phyloP scores from a whole-genome alignment of 2,113 vertebrate genomes.

The Ictalurus punctatus region DNA sequence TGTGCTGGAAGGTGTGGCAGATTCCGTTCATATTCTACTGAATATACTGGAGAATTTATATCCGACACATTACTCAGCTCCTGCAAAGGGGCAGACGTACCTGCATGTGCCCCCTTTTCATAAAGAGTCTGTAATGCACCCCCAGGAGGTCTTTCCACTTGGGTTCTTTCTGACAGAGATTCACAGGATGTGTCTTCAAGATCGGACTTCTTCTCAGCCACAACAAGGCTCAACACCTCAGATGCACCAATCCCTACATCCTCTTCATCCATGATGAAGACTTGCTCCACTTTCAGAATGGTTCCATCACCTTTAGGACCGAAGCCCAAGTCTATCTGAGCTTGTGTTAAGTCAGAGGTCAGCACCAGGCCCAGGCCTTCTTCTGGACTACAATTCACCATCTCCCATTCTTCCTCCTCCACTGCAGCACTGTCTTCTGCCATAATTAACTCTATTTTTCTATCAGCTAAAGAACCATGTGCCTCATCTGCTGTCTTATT shows the following conservation, averaged over 20 bases:
- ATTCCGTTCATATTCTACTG: not conserved
- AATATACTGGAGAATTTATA: not conserved
- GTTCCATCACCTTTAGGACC: conserved; percentile 46
- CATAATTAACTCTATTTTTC: not conserved
- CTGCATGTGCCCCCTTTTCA: not conserved
- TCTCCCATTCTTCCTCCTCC: conserved; percentile 39
- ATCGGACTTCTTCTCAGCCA: not conserved
- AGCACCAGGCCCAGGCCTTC: conserved; percentile 59
- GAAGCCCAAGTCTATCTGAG: conserved; percentile 1
- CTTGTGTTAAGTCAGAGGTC: conserved; percentile 66
- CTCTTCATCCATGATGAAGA: conserved; percentile 64
- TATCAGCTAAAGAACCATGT: not conserved
- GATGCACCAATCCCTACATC: not conserved
- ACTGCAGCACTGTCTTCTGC: not conserved
- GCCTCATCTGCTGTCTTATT: not conserved
- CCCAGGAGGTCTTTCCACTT: not conserved
- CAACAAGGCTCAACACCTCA: not conserved
- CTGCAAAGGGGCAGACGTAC: not conserved
- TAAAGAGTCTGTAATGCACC: not conserved
- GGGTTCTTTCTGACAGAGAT: not conserved
- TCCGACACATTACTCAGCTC: not conserved
- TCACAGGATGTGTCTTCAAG: not conserved
- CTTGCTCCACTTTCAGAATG: conserved; percentile 62
- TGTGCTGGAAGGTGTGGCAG: not conserved
- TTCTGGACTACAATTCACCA: conserved; percentile 39